Percentiles rank a stretch among this genome's conserved stretches.
phyloP scores from a whole-genome alignment of 2,797 vertebrate species.

The Naso thynnoides region DNA sequence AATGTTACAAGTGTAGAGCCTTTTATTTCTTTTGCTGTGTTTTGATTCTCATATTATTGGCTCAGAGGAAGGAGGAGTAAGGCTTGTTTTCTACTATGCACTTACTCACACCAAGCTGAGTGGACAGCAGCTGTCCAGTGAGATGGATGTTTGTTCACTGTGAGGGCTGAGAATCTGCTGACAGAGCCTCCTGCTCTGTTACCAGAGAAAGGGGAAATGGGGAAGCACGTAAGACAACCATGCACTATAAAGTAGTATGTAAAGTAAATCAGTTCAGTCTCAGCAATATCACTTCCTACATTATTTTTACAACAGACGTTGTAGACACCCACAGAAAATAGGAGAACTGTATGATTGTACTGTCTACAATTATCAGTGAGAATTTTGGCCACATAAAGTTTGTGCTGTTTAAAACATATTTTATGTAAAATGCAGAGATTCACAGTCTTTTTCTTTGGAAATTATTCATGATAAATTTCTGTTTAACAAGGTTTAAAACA shows the following conservation, averaged over 20 bases:
- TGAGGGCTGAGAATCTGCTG: constrained; percentile 56
- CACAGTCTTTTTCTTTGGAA: no score
- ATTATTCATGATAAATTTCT: no score
- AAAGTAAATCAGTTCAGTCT: no score
- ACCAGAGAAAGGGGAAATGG: constrained; percentile 2
- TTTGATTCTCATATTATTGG: constrained; percentile 14
- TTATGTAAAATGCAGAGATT: no score
- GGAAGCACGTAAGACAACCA: constrained; percentile 7
- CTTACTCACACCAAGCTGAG: constrained; percentile 47
- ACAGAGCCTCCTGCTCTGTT: constrained; percentile 23
- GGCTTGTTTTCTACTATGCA: constrained; percentile 36
- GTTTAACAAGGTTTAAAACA: no score
- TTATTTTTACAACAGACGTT: no score
- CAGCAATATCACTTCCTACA: no score
- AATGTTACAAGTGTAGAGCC: neutral
- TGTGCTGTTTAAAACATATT: no score
- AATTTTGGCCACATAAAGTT: no score
- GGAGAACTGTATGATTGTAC: no score
- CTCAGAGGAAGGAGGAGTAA: neutral
- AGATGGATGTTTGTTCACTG: constrained; percentile 62
- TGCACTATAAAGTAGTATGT: neutral
- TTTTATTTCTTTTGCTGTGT: neutral
- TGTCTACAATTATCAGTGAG: no score
- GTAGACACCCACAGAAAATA: no score
- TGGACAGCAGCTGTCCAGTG: constrained; percentile 57